Evolutionary conservation across 2,888 invertebrate genomes (phyloP).

Genomic region (Parnassius smintheus): DNA sequence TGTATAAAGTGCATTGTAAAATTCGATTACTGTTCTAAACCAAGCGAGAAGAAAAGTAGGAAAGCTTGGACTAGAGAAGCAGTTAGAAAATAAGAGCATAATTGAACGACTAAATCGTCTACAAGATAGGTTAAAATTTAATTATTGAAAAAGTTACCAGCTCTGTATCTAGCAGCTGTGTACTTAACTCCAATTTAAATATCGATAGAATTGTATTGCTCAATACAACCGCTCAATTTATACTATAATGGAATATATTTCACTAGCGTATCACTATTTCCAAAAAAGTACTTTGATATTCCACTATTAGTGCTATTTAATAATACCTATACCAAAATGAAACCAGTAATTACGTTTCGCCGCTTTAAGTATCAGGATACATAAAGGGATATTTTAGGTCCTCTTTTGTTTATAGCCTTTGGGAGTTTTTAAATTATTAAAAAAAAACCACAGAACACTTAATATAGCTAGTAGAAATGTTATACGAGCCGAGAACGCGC

Average conservation of each 20-base stretch:
- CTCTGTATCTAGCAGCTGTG: not conserved
- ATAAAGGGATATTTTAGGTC: not conserved
- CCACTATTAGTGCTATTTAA: not conserved
- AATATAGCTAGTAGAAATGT: too few species aligned
- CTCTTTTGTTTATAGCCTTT: not conserved
- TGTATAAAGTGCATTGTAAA: not conserved
- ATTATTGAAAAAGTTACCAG: slow-evolving; percentile 7
- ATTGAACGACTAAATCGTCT: not conserved
- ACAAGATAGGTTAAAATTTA: slow-evolving; percentile 8
- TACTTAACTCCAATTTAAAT: slow-evolving; percentile 7
- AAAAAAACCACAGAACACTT: too few species aligned
- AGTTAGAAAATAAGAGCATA: slow-evolving; percentile 5
- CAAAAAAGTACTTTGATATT: not conserved
- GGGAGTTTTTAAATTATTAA: too few species aligned
- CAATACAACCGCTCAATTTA: slow-evolving; percentile 1
- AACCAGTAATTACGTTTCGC: not conserved
- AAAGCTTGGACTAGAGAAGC: not conserved
- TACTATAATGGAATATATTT: slow-evolving; percentile 2
- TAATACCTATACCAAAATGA: not conserved
- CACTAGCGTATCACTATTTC: not conserved
- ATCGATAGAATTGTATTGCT: slow-evolving; percentile 1
- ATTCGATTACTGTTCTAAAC: not conserved
- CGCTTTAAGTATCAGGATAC: not conserved
- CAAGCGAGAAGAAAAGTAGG: not conserved
- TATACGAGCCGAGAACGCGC: too few species aligned